These are phyloP conservation scores for Cyrtodaria siliqua DNA, from an alignment of 2,888 invertebrate genomes.

Conservation along the genomic window DNA sequence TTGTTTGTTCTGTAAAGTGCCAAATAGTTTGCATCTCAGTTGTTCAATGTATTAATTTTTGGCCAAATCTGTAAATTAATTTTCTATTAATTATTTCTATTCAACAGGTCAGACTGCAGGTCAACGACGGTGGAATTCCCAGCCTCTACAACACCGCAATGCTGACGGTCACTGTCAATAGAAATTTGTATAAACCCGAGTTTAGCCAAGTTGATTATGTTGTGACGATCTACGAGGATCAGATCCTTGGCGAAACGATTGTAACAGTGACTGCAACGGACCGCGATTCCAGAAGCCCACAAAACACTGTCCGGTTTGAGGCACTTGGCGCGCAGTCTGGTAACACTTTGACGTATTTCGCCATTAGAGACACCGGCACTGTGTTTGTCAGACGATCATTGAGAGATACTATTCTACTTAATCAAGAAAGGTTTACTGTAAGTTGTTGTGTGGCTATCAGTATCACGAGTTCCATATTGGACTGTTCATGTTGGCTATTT, in stretches of 20 bases:
- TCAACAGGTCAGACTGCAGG: conserved; percentile 79
- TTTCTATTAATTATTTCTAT: too few species aligned
- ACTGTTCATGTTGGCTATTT: too few species aligned
- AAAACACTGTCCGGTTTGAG: conserved; percentile 75
- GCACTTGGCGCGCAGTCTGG: conserved; percentile 67
- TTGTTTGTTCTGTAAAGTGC: too few species aligned
- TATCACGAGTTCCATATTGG: too few species aligned
- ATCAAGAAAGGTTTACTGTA: conserved; percentile 60
- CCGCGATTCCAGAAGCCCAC: conserved; percentile 74
- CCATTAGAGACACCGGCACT: conserved; percentile 70
- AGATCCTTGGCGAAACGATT: conserved; percentile 70
- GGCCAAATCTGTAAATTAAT: too few species aligned
- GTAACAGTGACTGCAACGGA: conserved; percentile 72
- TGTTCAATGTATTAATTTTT: too few species aligned
- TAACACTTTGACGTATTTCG: conserved; percentile 74
- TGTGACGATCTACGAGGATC: conserved; percentile 75
- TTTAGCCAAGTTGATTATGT: conserved; percentile 65
- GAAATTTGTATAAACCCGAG: conserved; percentile 70
- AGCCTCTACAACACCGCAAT: conserved; percentile 71
- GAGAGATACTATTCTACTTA: conserved; percentile 55
- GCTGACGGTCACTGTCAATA: conserved; percentile 69
- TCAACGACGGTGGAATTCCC: conserved; percentile 79
- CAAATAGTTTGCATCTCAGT: too few species aligned
- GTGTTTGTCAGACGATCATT: conserved; percentile 75
- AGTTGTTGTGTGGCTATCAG: conserved; percentile 36